Evolutionary conservation across 2,888 invertebrate genomes (phyloP).

Genomic region (Venustoraphidia nigricollis): DNA sequence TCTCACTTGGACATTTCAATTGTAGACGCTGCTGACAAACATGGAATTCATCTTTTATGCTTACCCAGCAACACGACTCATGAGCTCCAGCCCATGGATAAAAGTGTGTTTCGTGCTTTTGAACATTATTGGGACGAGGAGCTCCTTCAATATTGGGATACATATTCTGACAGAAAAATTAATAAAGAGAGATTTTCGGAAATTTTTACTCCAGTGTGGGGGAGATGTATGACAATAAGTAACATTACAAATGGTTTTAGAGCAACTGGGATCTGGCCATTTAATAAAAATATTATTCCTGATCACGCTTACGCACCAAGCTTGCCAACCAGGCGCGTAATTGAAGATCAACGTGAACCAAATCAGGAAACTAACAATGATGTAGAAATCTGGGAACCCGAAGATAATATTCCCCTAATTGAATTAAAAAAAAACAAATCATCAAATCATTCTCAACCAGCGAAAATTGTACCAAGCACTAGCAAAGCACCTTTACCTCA

Average conservation of each 20-base stretch:
- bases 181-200: no score
- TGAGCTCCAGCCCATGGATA: slow-evolving; percentile 19
- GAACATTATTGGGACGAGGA: no score
- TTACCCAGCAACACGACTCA: slow-evolving; percentile 23
- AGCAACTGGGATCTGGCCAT: slow-evolving; percentile 17
- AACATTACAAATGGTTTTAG: slow-evolving; percentile 16
- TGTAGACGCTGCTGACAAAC: slow-evolving; percentile 17
- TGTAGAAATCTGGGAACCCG: no score
- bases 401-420: no score
- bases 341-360: not conserved
- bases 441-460: no score
- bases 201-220: slow-evolving; percentile 15
- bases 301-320: slow-evolving; percentile 14
- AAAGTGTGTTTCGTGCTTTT: no score
- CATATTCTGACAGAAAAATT: no score
- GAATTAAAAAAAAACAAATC: no score
- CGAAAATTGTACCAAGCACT: no score
- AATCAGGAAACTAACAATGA: no score
- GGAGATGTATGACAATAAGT: slow-evolving; percentile 13
- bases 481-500: no score
- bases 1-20: slow-evolving; percentile 18
- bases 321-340: not conserved
- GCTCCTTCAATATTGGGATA: no score
- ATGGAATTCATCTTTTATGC: slow-evolving; percentile 18
- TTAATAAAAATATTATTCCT: slow-evolving; percentile 14